Conservation (phyloP, 2,888 invertebrate genomes). For the Heliconius cydno region DNA sequence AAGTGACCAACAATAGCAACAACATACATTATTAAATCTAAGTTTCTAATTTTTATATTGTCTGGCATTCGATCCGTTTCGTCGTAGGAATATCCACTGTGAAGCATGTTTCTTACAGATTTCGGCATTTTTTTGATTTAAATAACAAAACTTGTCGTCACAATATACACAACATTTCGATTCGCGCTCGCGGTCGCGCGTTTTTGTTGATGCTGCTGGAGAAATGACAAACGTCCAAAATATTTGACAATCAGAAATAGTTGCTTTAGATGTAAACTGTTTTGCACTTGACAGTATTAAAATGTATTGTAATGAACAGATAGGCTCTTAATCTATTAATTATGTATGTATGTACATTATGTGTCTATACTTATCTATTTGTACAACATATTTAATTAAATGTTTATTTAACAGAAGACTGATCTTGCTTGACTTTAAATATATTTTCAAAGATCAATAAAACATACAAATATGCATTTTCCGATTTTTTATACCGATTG, state of each 20-base stretch:
- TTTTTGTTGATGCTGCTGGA: slow-evolving; percentile 12
- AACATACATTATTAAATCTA: slow-evolving; percentile 86
- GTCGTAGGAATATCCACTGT: slow-evolving; percentile 74
- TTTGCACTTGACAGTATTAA: not conserved
- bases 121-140: slow-evolving; percentile 62
- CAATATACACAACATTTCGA: slow-evolving; percentile 12
- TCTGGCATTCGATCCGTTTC: slow-evolving; percentile 84
- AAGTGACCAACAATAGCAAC: slow-evolving; percentile 88
- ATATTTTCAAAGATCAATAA: too few relatives aligned
- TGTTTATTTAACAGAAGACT: too few relatives aligned
- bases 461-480: too few relatives aligned
- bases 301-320: not conserved
- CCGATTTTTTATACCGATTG: too few relatives aligned
- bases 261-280: not conserved
- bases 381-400: too few relatives aligned
- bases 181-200: slow-evolving; percentile 21
- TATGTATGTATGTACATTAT: not conserved
- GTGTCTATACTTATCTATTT: too few relatives aligned
- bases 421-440: too few relatives aligned
- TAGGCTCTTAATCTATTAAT: not conserved
- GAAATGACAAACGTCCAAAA: not conserved
- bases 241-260: slow-evolving; percentile 1
- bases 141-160: slow-evolving; percentile 1
- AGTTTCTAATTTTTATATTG: slow-evolving; percentile 82
- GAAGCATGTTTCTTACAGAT: slow-evolving; percentile 62